Percentiles rank a stretch among this genome's conserved stretches.
phyloP scores from a whole-genome alignment of 2,888 invertebrate species.

The Bombylius major region DNA sequence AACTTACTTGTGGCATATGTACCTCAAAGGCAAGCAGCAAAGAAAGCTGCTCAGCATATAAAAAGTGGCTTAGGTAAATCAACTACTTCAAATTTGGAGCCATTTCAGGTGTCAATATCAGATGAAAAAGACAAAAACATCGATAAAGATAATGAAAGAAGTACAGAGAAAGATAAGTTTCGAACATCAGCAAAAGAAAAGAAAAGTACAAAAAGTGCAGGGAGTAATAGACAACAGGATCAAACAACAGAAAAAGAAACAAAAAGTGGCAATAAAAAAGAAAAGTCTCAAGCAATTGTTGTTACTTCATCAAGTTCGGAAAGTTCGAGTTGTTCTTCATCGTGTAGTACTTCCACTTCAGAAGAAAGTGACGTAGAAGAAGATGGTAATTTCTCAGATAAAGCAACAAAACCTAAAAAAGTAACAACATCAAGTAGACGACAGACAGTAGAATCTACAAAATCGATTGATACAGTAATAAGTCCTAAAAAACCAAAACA shows the following conservation, averaged over 20 bases:
- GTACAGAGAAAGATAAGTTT: conserved; percentile 26
- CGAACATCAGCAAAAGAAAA: conserved; percentile 28
- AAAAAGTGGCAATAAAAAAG: conserved; percentile 20
- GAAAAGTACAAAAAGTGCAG: conserved; percentile 16
- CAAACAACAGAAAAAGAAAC: background rate
- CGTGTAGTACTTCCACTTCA: conserved; percentile 45
- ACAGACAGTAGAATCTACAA: too few species aligned
- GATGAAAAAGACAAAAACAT: conserved; percentile 23
- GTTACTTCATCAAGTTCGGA: conserved; percentile 38
- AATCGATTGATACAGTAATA: too few species aligned
- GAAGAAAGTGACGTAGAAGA: conserved; percentile 45
- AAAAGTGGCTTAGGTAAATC: conserved; percentile 56
- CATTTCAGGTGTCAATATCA: conserved; percentile 17
- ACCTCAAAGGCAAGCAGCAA: conserved; percentile 80
- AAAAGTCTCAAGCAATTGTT: conserved; percentile 25
- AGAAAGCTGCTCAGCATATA: conserved; percentile 82
- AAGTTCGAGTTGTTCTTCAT: conserved; percentile 45
- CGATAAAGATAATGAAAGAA: conserved; percentile 16
- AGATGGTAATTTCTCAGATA: background rate
- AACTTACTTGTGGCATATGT: conserved; percentile 65
- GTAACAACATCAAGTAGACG: too few species aligned
- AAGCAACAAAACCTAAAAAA: background rate
- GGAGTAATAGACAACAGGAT: conserved; percentile 10
- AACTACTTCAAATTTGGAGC: conserved; percentile 5
- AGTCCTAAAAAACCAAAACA: too few species aligned